These are phyloP conservation scores for Tiliacea citrago DNA, from an alignment of 2,888 invertebrate genomes.

Conservation along the genomic window DNA sequence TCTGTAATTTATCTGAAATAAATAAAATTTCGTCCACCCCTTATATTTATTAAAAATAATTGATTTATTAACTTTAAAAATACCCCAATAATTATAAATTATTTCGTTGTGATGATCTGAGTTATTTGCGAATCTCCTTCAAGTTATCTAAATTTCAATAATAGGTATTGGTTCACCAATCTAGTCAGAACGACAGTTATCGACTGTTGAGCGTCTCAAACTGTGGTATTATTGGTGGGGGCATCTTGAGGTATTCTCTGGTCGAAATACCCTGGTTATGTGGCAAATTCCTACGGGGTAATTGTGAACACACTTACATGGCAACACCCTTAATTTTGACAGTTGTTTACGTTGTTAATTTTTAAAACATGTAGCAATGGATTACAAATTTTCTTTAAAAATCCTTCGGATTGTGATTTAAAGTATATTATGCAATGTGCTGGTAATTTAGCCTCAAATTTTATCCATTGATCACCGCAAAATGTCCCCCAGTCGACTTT, in stretches of 20 bases:
- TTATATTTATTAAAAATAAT: neutral
- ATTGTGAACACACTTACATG: neutral
- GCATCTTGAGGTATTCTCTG: slow-evolving; percentile 28
- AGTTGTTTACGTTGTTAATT: neutral
- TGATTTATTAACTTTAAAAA: neutral
- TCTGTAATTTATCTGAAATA: neutral
- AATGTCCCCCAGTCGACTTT: slow-evolving; percentile 39
- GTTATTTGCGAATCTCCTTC: slow-evolving; percentile 65
- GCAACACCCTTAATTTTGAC: neutral
- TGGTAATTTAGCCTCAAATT: neutral
- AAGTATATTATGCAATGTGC: neutral
- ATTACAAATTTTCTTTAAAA: neutral
- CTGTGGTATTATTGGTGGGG: slow-evolving; percentile 71
- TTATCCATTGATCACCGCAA: neutral
- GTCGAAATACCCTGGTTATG: no score
- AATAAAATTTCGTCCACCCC: neutral
- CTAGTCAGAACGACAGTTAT: slow-evolving; percentile 56
- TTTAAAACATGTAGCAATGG: no score
- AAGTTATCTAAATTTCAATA: slow-evolving; percentile 43
- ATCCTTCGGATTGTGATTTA: no score
- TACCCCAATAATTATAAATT: slow-evolving; percentile 38
- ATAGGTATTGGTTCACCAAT: slow-evolving; percentile 40
- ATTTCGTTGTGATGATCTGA: slow-evolving; percentile 62
- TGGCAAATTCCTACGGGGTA: neutral
- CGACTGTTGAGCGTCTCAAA: slow-evolving; percentile 66